Conservation (phyloP, 2,797 vertebrate species). For the Leontocebus nigricollis region DNA sequence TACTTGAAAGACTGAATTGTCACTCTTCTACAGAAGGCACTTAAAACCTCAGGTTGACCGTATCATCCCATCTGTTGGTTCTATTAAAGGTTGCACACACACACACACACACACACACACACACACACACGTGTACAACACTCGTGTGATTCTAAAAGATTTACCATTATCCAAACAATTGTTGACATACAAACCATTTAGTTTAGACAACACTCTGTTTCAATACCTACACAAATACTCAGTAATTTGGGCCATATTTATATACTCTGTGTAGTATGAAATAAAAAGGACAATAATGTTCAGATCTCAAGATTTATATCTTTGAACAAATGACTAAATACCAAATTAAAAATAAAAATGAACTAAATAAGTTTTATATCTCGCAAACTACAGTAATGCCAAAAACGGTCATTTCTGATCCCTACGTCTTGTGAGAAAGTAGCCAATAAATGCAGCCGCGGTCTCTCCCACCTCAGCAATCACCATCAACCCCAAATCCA, state of each 20-base stretch:
- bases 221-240: not conserved
- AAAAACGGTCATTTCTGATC: not conserved
- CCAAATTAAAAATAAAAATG: constrained; percentile 6
- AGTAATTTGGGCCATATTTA: not conserved
- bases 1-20: not conserved
- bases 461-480: constrained; percentile 52
- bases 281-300: not conserved
- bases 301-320: not conserved
- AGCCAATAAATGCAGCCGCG: not conserved
- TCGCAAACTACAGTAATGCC: not conserved
- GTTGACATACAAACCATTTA: not conserved
- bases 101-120: not conserved
- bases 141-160: not conserved
- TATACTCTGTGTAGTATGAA: not conserved
- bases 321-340: constrained; percentile 14
- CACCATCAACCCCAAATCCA: constrained; percentile 41
- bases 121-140: not conserved
- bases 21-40: not conserved
- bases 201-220: not conserved
- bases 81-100: not conserved
- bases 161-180: not conserved
- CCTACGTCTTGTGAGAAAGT: not conserved
- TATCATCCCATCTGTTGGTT: not conserved
- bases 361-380: not conserved
- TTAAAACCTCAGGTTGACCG: not conserved